Evolutionary conservation across 2,797 vertebrate genomes (phyloP).

Genomic region (Artibeus lituratus): DNA sequence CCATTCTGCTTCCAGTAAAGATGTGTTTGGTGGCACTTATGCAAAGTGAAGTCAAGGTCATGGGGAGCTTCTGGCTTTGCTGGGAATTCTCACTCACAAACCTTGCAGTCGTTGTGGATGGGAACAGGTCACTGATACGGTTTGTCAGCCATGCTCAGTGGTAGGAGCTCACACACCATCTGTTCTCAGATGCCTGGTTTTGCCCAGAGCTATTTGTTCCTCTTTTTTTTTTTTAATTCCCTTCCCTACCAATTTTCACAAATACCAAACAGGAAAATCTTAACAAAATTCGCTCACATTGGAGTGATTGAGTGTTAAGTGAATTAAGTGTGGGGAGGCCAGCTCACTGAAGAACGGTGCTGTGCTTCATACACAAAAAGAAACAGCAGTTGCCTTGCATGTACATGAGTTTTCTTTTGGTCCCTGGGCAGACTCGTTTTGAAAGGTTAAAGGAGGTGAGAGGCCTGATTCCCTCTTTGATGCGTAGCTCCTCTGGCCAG

Average conservation of each 20-base stretch:
- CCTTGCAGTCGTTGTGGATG: not conserved
- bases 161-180: conserved; percentile 52
- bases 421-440: not conserved
- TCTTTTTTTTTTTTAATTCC: not conserved
- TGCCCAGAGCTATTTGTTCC: conserved; percentile 62
- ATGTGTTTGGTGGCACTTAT: not conserved
- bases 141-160: conserved; percentile 53
- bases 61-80: not conserved
- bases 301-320: not conserved
- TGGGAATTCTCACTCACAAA: conserved; percentile 24
- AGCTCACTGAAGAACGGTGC: not conserved
- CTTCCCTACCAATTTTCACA: conserved; percentile 19
- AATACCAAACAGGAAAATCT: conserved; percentile 22
- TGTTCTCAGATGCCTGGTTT: conserved; percentile 66
- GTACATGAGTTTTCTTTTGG: not conserved
- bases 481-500: not conserved
- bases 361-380: not conserved
- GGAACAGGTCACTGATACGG: conserved; percentile 51
- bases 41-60: conserved; percentile 20
- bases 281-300: conserved; percentile 21
- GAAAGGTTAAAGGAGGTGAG: not conserved
- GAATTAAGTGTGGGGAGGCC: not conserved
- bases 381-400: not conserved
- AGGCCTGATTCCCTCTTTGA: not conserved
- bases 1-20: not conserved